Base-by-base conservation (phyloP, 2,888 invertebrate genomes). In the Nomada hirtipes region DNA sequence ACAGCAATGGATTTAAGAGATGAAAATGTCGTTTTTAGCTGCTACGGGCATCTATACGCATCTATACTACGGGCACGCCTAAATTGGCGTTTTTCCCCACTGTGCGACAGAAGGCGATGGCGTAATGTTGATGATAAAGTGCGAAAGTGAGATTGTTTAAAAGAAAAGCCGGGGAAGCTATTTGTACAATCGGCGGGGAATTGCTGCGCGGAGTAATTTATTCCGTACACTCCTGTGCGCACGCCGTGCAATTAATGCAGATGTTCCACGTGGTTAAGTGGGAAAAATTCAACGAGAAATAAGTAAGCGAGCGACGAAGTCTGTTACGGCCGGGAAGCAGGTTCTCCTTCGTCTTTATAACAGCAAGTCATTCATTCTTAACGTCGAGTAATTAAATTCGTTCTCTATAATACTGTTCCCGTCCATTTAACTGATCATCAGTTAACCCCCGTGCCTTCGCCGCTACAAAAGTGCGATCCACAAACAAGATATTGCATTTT, bases 221-320 rank as follows among this genome's bases (percentile, higher is more conserved):
- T 26, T 75, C 55, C 10, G 15, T 15, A 1, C 13, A 10, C 11
- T 47, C 9, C 10, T 26, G 4, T 11, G 23, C 13, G 20, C 13
- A 15, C 11, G 23, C 10, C 2, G 15, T 2, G 26, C 20, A 42
- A 50, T 76, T 50, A 57, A 76, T 23, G 23, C 42, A 55, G 7
- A 26, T 20, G 20, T 44, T 15, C 20, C 4, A 23, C 7, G 15
- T 15, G 60, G n/a, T 63, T 18, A 29, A 18, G 4, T 9, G 36
- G 7, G 11, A 10, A 47, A 20, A 50, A 55, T 72, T 26, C 18
- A n/a, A 20, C 26, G n/a, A 52, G 29, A 52, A 75, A 60, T 71
- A n/a, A 10, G 23, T 42, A 10, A 47, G 50, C 11, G 44, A 64
- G 26, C 2, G 36, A 64, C 4, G n/a, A 23, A 4, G 15, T 1